Percentiles rank a stretch among this genome's conserved stretches.
phyloP scores from a whole-genome alignment of 53 echinoderm and acorn worm species.

The Echinarachnius parma region DNA sequence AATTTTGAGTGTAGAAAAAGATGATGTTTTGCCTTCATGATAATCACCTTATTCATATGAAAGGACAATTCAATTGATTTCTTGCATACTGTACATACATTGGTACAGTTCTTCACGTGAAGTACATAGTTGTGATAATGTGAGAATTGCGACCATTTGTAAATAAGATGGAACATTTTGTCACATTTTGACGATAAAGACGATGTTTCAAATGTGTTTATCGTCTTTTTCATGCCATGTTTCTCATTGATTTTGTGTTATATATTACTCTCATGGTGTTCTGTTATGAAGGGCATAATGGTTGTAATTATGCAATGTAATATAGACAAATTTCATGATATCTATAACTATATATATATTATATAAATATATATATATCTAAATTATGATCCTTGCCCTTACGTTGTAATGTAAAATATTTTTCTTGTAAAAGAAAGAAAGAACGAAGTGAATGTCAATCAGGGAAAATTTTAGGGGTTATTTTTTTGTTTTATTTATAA shows the following conservation, averaged over 20 bases:
- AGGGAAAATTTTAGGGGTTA: conserved; percentile 12
- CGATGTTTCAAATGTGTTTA: too few species aligned
- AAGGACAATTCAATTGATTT: too few species aligned
- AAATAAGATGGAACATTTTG: too few species aligned
- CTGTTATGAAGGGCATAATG: conserved; percentile 9
- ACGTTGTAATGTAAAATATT: conserved; percentile 3
- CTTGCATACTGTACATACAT: too few species aligned
- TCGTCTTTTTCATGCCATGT: conserved; percentile 1
- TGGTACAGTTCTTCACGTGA: too few species aligned
- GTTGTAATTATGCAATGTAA: conserved; percentile 41
- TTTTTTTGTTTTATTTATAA: neutral
- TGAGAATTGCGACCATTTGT: conserved; percentile 16
- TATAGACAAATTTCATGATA: conserved; percentile 1
- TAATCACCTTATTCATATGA: too few species aligned
- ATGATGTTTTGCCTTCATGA: too few species aligned
- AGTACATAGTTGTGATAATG: conserved; percentile 22
- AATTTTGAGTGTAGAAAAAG: too few species aligned
- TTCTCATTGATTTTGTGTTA: conserved; percentile 15
- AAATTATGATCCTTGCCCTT: conserved; percentile 25
- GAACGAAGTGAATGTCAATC: neutral
- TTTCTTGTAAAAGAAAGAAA: conserved; percentile 1
- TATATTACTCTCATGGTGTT: conserved; percentile 7
- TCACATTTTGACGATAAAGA: too few species aligned
- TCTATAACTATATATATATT: neutral
- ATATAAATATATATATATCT: conserved; percentile 14